Evolutionary conservation across 2,113 vertebrate genomes (phyloP), one percentile per base, ranked within the genome.

Genomic region (Pungitius pungitius): DNA sequence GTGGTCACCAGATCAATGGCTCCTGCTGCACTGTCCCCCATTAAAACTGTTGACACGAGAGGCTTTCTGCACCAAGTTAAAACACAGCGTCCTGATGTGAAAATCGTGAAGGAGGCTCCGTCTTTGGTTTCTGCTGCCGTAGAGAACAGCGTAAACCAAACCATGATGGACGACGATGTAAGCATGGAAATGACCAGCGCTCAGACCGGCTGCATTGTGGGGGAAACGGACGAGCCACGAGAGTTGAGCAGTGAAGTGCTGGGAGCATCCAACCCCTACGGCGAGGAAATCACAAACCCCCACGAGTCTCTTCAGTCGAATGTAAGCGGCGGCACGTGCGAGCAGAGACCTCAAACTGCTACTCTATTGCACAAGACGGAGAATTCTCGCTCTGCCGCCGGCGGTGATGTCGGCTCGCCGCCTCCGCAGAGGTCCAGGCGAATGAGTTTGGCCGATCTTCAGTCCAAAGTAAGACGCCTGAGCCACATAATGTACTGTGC

Each of bases 401-500:
- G 57, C 42, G 66, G 74, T 27, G 67, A 68, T 30, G 60, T 14
- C 4, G 69, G 75, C 26, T 2, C 43, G 1, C 39, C 3, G 2
- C 73, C 45, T 78, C 70, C 72, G 20, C 51, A 1, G 1, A 82
- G 84, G 59, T 81, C 73, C 0, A 83, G 87, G 58, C 84, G 64
- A 60, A 82, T 42, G 27, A 94, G 85, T 78, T 87, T 95, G 83
- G 85, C 87, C 24, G 91, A 84, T 69, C 43, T 95, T 47, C 93
- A 92, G 62, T 90, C 85, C 67, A 95, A 93, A 85, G 69, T 95
- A 52, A 85, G 90, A 69, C 88, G 86, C 52, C 82, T 94, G 35
- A 89, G 90, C 79, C 87, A 82, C 40, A 92, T 88, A 78, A 86
- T 91, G 3, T 35, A 35, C 33, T 8, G 7, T 35, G 39, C 60